Base-by-base conservation (phyloP, 2,888 invertebrate species). In the Cephus rjabovi region DNA sequence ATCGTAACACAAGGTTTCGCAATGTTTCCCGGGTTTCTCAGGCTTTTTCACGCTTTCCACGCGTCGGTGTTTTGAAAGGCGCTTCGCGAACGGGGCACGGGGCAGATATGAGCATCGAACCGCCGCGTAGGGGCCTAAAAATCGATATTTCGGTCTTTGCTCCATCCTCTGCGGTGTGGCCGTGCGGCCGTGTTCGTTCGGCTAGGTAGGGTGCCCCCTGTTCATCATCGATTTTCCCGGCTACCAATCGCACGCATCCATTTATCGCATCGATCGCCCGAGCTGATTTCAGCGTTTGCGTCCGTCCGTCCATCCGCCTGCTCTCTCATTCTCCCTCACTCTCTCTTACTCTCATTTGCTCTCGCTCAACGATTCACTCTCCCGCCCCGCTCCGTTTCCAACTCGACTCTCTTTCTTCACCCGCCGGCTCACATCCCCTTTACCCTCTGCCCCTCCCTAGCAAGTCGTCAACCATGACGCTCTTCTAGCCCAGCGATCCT, bases 241-340 rank as follows among this genome's bases (percentile, higher is more conserved):
- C 91, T 90, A 93, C 93, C 94, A 93, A 95, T 95, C 94, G 94
- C 94, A 94, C 94, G 94, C 94, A 94, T 94, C 94, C 95, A 94
- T 95, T 95, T 95, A 95, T 95, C 95, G 93, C 94, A 95, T 95
- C 95, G 95, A 95, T 94, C 93, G 93, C 88, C 87, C 87, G 89
- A 90, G 90, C 91, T 90, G 90, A 90, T 90, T 90, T 90, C 88
- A 89, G 89, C 89, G 87, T 90, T 89, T 90, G 90, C 90, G 89
- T 88, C 87, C 84, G 86, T 86, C 84, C 85, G 83, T 87, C 87
- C 84, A 84, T 87, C 86, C 86, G 83, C 86, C 81, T 81, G 81
- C 82, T 71, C 71, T 71, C 71, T 31, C 56, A 56, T 71, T 71
- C 71, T 31, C 34, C 71, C 33, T 71, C 31, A 30, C 33, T 71